Base-by-base conservation (phyloP, 1,140 invertebrate genomes). In the Hetaerina americana region DNA sequence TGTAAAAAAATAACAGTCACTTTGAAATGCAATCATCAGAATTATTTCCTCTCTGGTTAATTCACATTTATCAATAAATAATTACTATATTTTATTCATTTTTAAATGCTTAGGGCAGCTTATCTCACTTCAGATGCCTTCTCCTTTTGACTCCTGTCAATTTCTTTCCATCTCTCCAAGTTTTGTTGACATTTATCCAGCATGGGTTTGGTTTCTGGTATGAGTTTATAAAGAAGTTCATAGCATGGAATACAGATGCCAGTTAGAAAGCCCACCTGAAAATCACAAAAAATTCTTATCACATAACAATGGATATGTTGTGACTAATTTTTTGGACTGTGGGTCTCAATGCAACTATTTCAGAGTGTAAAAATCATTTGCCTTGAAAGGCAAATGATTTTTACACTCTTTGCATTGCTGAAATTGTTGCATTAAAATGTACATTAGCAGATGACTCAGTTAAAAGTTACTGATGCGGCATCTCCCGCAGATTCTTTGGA, bases 211-310 rank as follows among this genome's bases (percentile, higher is more conserved):
- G 90, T 90, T 74, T 87, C 85, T 0, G 91, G 91, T 69, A 94
- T 81, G 5, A 94, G 81, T 75, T 84, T 78, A 27, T 84, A 80
- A 25, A 94, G 80, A 26, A 92, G 79, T 49, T 85, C 85, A 77
- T 94, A 94, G 80, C 92, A 94, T 0, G 92, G 91, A 27, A 93
- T 80, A 78, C 92, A 94, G 75, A 94, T 93, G 15, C 89, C 88
- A 72, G 82, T 87, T 31, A 94, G 79, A 78, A 94, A 93, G 1
- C 89, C 90, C 27, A 92, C 90, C 89, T 91, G 78, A 22, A 80
- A 78, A 26, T 27, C 71, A 72, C 71, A 66, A 29, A 67, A 26
- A 69, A 57, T n/a, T n/a, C n/a, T n/a, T n/a, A n/a, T n/a, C n/a
- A n/a, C n/a, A n/a, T n/a, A n/a, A n/a, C n/a, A n/a, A n/a, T n/a